Evolutionary conservation across 2,113 vertebrate genomes (phyloP).

Genomic region (Gymnorhina tibicen): DNA sequence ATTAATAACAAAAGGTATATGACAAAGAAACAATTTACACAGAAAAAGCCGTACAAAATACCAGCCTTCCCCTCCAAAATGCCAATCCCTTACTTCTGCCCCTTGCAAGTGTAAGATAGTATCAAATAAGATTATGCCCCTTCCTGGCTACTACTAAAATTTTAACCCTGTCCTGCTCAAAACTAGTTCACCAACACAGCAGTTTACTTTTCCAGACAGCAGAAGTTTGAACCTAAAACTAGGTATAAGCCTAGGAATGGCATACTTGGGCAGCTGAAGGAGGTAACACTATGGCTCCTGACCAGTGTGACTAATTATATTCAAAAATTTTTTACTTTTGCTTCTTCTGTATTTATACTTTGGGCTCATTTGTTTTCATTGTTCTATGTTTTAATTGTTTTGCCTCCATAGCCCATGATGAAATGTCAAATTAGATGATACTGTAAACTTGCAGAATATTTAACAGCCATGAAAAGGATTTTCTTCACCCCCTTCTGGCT

Average conservation of each 20-base stretch:
- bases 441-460: conserved; percentile 36
- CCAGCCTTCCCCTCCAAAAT: background rate
- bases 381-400: background rate
- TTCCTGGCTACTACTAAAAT: background rate
- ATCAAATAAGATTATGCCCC: fast-evolving
- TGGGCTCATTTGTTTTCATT: conserved; percentile 7
- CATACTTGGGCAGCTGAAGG: background rate
- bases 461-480: conserved; percentile 14
- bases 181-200: background rate
- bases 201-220: background rate
- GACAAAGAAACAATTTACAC: background rate
- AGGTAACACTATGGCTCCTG: background rate
- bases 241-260: background rate
- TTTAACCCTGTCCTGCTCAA: background rate
- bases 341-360: background rate
- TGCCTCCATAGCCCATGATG: background rate
- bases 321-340: background rate
- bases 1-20: background rate
- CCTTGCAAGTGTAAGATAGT: no score
- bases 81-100: background rate
- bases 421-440: conserved; percentile 39
- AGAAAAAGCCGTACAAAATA: background rate
- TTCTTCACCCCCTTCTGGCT: background rate
- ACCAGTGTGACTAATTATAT: background rate
- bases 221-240: background rate